Evolutionary conservation across 2,797 vertebrate genomes (phyloP), one percentile per base, ranked within the genome.

Genomic region (Sebastes glaucus): DNA sequence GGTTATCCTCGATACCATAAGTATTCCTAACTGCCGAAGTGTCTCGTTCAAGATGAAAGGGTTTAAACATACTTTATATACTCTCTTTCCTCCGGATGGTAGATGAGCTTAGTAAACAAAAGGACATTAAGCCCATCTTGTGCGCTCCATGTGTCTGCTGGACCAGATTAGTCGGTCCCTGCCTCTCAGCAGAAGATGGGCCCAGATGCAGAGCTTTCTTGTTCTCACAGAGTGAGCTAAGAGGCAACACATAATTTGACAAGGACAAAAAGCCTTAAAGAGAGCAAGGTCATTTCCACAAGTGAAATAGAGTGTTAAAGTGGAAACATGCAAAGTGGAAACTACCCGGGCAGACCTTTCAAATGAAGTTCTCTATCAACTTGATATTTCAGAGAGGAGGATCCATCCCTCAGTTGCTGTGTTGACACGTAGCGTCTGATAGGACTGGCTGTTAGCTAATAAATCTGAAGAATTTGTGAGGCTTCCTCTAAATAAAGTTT

Each of bases 91-190:
- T 86, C 78, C 32, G 59, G 74, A 84, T 88, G 69, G 75, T 81
- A 81, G 82, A 90, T 85, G 84, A 93, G 90, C 83, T 90, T 84
- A 85, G 84, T 89, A 93, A 93, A 92, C 88, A 94, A 93, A 92
- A 80, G 83, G 81, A 88, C 84, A 88, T 92, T 88, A 90, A 89
- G 80, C 81, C 81, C 78, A 84, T 92, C 77, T 78, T 85, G 71
- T 79, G 82, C 20, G 14, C 71, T 85, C 35, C 33, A 42, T 84
- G 81, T 80, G 83, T 87, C 92, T 90, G 86, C 78, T 87, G 84
- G 88, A 86, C 69, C 80, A 88, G 92, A 94, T 95, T 92, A 94
- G 80, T 46, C 27, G 4, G 57, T 80, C 65, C 69, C 73, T 70
- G 84, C 77, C 81, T 90, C 81, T 87, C 86, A 88, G 84, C 78